These are phyloP conservation scores for Gambusia holbrooki DNA, from an alignment of 2,113 vertebrate genomes.

Conservation along the genomic window DNA sequence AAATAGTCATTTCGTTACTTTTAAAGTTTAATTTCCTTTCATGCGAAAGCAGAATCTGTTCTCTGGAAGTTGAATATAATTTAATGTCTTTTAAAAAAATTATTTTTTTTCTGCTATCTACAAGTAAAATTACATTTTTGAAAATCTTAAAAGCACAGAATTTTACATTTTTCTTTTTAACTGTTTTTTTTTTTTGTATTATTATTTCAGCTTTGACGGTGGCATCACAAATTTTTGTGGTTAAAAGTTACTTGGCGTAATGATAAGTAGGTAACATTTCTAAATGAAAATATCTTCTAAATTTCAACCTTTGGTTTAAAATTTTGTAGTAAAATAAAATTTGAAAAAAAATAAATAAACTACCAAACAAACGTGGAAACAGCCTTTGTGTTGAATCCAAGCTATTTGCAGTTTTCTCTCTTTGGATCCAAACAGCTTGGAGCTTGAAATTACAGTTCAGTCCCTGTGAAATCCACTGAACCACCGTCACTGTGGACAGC, in stretches of 20 bases:
- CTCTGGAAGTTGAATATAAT: neutral
- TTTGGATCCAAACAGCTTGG: conserved; percentile 13
- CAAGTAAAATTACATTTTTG: conserved; percentile 24
- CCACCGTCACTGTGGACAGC: conserved; percentile 4
- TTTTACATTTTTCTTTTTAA: conserved; percentile 14
- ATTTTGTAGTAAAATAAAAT: conserved; percentile 7
- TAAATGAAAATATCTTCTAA: conserved; percentile 21
- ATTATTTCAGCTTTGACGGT: conserved; percentile 29
- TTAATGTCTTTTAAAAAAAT: neutral
- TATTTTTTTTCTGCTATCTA: conserved; percentile 22
- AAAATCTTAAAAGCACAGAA: conserved; percentile 56
- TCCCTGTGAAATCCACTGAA: conserved; percentile 37
- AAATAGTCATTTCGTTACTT: conserved; percentile 13
- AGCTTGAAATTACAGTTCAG: conserved; percentile 26
- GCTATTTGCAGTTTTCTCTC: conserved; percentile 7
- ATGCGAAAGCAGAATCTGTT: conserved; percentile 8
- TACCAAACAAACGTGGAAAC: neutral
- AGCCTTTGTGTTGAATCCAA: neutral
- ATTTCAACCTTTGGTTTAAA: conserved; percentile 33
- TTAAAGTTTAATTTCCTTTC: conserved; percentile 19
- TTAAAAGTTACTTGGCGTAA: conserved; percentile 31
- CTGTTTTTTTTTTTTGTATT: conserved; percentile 4
- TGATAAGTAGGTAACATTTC: neutral
- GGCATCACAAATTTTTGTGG: conserved; percentile 38
- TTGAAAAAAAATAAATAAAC: conserved; percentile 9